phyloP scores from a whole-genome alignment of 2,888 invertebrate genomes.

The Mystacides longicornis region DNA sequence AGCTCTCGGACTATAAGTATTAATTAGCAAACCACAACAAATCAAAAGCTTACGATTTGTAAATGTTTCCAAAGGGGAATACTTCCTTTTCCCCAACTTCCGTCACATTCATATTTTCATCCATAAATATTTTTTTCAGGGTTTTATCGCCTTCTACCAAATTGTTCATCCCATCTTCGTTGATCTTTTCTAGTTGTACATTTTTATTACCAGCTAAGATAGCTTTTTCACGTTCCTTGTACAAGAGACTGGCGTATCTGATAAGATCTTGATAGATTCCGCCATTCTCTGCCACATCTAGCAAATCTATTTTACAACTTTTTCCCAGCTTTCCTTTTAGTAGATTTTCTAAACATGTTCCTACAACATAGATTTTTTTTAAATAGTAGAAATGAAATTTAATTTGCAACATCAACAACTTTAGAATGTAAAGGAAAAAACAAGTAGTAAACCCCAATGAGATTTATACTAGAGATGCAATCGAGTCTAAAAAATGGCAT shows the following conservation, averaged over 20 bases:
- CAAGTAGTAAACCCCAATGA: not conserved
- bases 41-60: not conserved
- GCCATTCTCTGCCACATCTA: not conserved
- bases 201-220: not conserved
- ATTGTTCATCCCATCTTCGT: not conserved
- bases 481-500: not conserved
- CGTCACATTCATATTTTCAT: slow-evolving; percentile 5
- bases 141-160: not conserved
- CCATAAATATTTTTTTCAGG: slow-evolving; percentile 12
- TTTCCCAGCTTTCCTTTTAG: not conserved
- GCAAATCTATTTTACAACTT: not conserved
- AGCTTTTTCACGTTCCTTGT: not conserved
- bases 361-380: not conserved
- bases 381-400: not conserved
- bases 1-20: no score
- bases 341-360: not conserved
- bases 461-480: not conserved
- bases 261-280: not conserved
- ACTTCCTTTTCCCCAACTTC: not conserved
- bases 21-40: not conserved
- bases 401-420: not conserved
- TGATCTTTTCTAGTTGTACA: not conserved
- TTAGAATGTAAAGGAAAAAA: not conserved
- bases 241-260: not conserved
- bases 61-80: slow-evolving; percentile 7